Evolutionary conservation across 2,113 vertebrate species (phyloP).

Genomic region (Felis chaus): DNA sequence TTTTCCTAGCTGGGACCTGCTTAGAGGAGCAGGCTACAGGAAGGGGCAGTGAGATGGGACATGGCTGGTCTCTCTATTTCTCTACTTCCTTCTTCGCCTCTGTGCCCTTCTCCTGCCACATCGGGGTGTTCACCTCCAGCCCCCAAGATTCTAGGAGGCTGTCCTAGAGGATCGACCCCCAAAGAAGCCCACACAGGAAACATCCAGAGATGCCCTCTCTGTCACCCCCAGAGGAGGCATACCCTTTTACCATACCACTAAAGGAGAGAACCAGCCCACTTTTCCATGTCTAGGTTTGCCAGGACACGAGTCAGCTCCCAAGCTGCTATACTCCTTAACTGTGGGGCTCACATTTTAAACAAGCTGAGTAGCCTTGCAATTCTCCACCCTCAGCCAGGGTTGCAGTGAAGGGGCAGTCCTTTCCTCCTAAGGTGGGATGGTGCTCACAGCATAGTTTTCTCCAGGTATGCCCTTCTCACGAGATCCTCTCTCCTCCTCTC

Average conservation of each 20-base stretch:
- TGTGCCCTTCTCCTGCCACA: neutral
- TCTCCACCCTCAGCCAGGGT: neutral
- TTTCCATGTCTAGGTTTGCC: neutral
- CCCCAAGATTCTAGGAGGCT: neutral
- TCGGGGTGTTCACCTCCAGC: neutral
- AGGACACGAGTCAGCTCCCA: neutral
- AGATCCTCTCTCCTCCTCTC: neutral
- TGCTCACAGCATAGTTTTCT: neutral
- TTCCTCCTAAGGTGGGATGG: neutral
- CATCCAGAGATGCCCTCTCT: neutral
- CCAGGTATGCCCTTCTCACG: neutral
- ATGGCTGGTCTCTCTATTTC: neutral
- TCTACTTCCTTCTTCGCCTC: neutral
- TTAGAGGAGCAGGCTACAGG: neutral
- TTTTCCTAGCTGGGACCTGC: neutral
- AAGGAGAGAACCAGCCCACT: neutral
- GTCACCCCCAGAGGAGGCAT: neutral
- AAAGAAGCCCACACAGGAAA: neutral
- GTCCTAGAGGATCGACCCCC: neutral
- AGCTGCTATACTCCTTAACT: neutral
- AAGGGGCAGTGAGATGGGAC: rapidly evolving
- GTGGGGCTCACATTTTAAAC: neutral
- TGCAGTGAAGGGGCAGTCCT: neutral
- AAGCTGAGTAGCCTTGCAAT: neutral
- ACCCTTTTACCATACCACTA: neutral